Conservation (phyloP, 1,140 invertebrate species). For the Antheraea pernyi region DNA sequence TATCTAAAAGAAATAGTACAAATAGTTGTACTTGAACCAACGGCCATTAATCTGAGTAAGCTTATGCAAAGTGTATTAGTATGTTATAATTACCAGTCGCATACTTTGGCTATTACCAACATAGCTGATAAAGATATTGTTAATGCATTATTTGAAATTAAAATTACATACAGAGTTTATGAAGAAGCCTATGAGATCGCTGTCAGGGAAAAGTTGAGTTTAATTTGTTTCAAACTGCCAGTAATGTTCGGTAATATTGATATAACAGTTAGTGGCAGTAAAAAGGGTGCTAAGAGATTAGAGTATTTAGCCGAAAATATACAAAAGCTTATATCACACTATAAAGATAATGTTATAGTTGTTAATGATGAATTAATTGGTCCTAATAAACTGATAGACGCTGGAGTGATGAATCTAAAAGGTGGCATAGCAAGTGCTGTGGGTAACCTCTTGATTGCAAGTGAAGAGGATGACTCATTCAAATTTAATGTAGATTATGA, state of each 20-base stretch:
- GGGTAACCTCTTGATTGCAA: slow-evolving; percentile 15
- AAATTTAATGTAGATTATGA: slow-evolving; percentile 9
- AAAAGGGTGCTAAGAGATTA: slow-evolving; percentile 16
- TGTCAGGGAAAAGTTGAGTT: not conserved
- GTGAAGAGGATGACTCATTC: slow-evolving; percentile 11
- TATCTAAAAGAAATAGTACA: not conserved
- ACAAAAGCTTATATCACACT: not conserved
- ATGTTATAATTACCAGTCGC: not conserved
- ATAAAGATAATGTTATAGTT: not conserved
- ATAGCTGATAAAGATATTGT: not conserved
- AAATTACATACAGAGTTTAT: not conserved
- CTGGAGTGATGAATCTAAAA: slow-evolving; percentile 13
- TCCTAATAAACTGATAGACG: slow-evolving; percentile 1
- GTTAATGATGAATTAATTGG: not conserved
- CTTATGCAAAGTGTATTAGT: slow-evolving; percentile 5
- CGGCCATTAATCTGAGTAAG: not conserved
- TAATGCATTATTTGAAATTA: not conserved
- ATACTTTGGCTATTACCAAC: not conserved
- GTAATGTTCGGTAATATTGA: slow-evolving; percentile 8
- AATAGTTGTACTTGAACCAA: not conserved
- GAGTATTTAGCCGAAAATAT: slow-evolving; percentile 12
- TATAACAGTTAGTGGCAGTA: not conserved
- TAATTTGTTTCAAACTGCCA: not conserved
- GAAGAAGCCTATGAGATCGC: slow-evolving; percentile 4
- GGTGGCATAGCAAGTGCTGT: slow-evolving; percentile 15